Evolutionary conservation across 2,888 invertebrate species (phyloP).

Genomic region (Masnerella sp.): DNA sequence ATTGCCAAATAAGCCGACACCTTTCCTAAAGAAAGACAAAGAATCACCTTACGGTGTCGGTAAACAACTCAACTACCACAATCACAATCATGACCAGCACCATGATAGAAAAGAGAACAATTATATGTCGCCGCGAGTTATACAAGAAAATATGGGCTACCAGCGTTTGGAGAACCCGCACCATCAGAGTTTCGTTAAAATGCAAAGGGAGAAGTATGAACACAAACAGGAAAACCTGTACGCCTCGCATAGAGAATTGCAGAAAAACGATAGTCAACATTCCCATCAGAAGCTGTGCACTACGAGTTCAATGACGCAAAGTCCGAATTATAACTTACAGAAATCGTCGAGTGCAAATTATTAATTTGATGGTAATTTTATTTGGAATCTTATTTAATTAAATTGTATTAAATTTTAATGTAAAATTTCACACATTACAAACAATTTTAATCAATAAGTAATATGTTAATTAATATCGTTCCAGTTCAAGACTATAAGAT

Average conservation of each 20-base stretch:
- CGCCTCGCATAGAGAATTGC: conserved; percentile 71
- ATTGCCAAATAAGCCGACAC: conserved; percentile 65
- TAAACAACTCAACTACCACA: conserved; percentile 66
- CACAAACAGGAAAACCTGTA: conserved; percentile 73
- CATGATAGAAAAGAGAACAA: conserved; percentile 70
- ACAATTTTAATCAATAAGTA: no score
- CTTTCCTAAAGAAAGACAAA: conserved; percentile 70
- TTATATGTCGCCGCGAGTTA: conserved; percentile 71
- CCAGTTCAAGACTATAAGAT: no score
- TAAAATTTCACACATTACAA: no score
- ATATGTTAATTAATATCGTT: no score
- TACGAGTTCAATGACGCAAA: conserved; percentile 74
- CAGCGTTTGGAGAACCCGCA: conserved; percentile 76
- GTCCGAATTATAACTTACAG: conserved; percentile 70
- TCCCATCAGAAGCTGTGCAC: conserved; percentile 75
- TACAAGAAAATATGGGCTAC: conserved; percentile 71
- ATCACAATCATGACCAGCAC: conserved; percentile 69
- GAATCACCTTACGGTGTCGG: conserved; percentile 69
- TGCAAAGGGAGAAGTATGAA: conserved; percentile 75
- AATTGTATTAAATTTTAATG: no score
- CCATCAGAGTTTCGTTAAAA: conserved; percentile 73
- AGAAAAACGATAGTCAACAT: conserved; percentile 66
- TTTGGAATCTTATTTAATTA: no score
- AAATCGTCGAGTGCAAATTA: conserved; percentile 70
- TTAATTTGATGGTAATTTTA: conserved; percentile 69